Percentiles rank a stretch among this genome's conserved stretches.
Evolutionary conservation across 1,140 invertebrate genomes (phyloP).

Genomic region (Aradophagus sp.): DNA sequence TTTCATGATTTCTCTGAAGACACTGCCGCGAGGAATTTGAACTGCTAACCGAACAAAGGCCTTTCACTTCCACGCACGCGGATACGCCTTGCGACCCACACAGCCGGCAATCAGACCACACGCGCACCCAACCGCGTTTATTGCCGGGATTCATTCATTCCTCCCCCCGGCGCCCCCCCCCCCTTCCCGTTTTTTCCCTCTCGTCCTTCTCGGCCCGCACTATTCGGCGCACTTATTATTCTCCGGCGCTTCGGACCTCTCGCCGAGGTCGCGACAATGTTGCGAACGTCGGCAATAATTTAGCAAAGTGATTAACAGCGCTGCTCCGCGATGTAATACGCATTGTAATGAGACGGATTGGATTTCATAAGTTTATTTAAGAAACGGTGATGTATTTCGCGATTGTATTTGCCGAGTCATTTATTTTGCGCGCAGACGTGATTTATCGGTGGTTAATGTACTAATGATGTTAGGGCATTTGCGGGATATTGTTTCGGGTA

Average conservation of each 20-base stretch:
- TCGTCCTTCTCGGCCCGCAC: neutral
- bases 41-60: conserved; percentile 62
- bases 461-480: no score
- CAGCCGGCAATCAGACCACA: conserved; percentile 50
- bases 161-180: neutral
- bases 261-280: neutral
- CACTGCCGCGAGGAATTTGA: conserved; percentile 48
- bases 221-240: conserved; percentile 13
- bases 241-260: conserved; percentile 7
- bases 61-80: conserved; percentile 61
- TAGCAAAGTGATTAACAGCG: conserved; percentile 34
- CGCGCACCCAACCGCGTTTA: conserved; percentile 42
- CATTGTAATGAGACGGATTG: conserved; percentile 12
- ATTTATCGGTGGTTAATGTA: no score
- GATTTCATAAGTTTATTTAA: conserved; percentile 4
- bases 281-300: conserved; percentile 20
- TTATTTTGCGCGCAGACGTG: neutral
- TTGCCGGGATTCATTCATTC: conserved; percentile 45
- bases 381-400: conserved; percentile 2
- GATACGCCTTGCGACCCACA: conserved; percentile 57
- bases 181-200: conserved; percentile 2
- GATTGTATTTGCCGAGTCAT: conserved; percentile 2
- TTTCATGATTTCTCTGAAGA: conserved; percentile 58
- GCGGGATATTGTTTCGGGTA: no score
- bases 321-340: conserved; percentile 8